phyloP scores from a whole-genome alignment of 2,113 vertebrate species.

The Podiceps cristatus region DNA sequence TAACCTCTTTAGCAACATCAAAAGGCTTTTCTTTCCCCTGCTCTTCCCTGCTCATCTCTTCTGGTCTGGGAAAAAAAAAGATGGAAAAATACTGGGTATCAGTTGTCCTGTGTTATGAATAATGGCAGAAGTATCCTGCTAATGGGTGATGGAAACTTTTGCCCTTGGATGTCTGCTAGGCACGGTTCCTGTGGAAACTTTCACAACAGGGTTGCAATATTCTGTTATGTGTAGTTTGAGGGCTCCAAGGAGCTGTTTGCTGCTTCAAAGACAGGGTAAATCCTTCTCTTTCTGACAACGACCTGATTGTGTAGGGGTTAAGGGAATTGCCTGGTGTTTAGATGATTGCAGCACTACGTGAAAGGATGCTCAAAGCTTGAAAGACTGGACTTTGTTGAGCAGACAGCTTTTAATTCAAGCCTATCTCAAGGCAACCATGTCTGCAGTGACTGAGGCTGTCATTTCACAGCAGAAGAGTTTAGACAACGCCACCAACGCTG shows the following conservation, averaged over 20 bases:
- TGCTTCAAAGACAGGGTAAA: not conserved
- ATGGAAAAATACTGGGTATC: not conserved
- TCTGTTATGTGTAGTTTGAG: not conserved
- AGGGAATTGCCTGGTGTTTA: not conserved
- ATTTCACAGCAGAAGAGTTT: not conserved
- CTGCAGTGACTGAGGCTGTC: not conserved
- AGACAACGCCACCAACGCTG: not conserved
- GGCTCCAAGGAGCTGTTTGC: not conserved
- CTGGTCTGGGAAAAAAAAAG: not conserved
- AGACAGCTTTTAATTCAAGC: slow-evolving; percentile 6
- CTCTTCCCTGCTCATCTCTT: not conserved
- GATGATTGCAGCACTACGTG: not conserved
- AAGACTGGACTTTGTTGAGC: not conserved
- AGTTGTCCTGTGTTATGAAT: not conserved
- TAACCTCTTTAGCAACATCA: slow-evolving; percentile 20
- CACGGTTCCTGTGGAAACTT: not conserved
- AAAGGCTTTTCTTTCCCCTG: not conserved
- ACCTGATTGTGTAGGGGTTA: not conserved
- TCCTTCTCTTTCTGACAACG: not conserved
- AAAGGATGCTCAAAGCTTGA: not conserved
- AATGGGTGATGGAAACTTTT: not conserved
- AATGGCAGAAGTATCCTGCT: not conserved
- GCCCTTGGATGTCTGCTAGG: not conserved
- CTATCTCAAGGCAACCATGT: accelerated
- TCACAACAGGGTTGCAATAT: not conserved